These are phyloP conservation scores for Furcula furcula DNA, from an alignment of 2,888 invertebrate genomes.

Conservation along the genomic window DNA sequence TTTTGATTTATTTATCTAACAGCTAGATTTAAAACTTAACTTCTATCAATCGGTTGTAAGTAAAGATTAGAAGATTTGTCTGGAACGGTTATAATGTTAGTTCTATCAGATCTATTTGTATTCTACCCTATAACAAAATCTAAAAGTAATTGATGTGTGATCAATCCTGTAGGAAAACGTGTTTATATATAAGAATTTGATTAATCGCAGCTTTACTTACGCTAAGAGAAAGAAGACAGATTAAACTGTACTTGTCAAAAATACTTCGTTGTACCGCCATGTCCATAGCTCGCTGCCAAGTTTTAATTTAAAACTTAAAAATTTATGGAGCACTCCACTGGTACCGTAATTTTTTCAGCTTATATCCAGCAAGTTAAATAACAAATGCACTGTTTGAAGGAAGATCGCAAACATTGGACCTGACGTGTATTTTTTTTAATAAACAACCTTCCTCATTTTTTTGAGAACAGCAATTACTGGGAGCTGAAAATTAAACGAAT, in stretches of 20 bases:
- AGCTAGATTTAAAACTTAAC: too few relatives aligned
- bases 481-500: slow-evolving; percentile 4
- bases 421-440: slow-evolving; percentile 2
- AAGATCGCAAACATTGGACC: slow-evolving; percentile 6
- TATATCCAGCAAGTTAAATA: slow-evolving; percentile 16
- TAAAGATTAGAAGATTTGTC: too few relatives aligned
- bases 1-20: too few relatives aligned
- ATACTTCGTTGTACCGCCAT: slow-evolving; percentile 17
- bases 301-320: slow-evolving; percentile 31
- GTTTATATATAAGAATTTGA: slow-evolving; percentile 9
- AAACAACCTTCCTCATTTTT: slow-evolving; percentile 4
- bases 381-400: slow-evolving; percentile 14
- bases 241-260: slow-evolving; percentile 20
- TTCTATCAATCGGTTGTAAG: too few relatives aligned
- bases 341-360: slow-evolving; percentile 10
- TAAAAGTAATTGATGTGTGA: too few relatives aligned
- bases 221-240: slow-evolving; percentile 6
- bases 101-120: too few relatives aligned
- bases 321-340: slow-evolving; percentile 28
- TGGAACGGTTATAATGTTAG: too few relatives aligned
- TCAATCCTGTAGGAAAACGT: too few relatives aligned
- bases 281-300: slow-evolving; percentile 25
- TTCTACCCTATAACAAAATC: too few relatives aligned
- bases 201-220: slow-evolving; percentile 15
- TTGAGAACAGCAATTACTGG: slow-evolving; percentile 11